Conservation (phyloP, 1,140 invertebrate species). For the Sitobion miscanthi region DNA sequence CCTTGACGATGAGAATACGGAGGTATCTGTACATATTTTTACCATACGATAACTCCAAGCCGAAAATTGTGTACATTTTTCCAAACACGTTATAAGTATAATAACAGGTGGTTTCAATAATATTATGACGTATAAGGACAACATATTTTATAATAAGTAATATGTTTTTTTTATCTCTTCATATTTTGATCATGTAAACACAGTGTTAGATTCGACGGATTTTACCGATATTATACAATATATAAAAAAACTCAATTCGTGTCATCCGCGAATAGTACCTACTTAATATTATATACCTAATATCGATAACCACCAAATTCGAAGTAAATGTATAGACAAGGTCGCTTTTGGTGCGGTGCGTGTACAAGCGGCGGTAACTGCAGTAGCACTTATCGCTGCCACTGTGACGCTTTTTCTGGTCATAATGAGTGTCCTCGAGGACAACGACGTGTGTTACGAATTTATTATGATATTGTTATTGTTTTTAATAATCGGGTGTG, state of each 20-base stretch:
- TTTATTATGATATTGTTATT: not conserved
- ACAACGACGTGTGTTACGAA: not conserved
- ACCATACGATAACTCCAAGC: too few relatives aligned
- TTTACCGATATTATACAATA: too few relatives aligned
- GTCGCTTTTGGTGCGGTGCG: not conserved
- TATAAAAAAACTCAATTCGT: not conserved
- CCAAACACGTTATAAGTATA: too few relatives aligned
- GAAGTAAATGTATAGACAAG: slow-evolving; percentile 44
- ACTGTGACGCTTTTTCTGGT: not conserved
- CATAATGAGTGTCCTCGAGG: not conserved
- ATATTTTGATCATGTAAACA: too few relatives aligned
- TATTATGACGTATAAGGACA: too few relatives aligned
- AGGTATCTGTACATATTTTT: too few relatives aligned
- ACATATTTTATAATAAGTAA: too few relatives aligned
- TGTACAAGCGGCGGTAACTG: not conserved
- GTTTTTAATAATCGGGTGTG: not conserved
- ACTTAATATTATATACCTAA: not conserved
- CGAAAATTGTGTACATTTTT: too few relatives aligned
- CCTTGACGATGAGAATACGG: too few relatives aligned
- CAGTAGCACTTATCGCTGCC: not conserved
- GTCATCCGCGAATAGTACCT: not conserved
- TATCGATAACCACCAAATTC: slow-evolving; percentile 7
- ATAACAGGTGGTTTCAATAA: too few relatives aligned
- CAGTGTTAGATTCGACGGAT: too few relatives aligned
- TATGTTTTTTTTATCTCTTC: too few relatives aligned